Base-by-base conservation (phyloP, 2,797 vertebrate genomes). In the Ctenochaetus hawaiiensis region DNA sequence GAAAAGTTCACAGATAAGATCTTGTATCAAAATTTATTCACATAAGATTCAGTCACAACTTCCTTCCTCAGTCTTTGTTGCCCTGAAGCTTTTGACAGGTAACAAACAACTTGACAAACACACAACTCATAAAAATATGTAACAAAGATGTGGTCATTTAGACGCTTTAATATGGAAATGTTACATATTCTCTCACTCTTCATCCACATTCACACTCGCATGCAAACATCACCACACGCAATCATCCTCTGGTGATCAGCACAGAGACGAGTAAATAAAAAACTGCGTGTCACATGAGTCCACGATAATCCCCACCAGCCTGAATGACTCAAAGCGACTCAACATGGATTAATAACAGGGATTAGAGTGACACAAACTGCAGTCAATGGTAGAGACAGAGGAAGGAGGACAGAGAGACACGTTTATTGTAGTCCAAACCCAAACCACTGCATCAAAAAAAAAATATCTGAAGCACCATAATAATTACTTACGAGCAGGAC, bases 261-360 rank as follows among this genome's bases (percentile, higher is more conserved):
- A 8, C 1, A 47, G 43, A 53, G 23, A 48, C 9, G 52, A 64
- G 58, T 72, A 72, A 84, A 86, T 51, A 67, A 22, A 78, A 65
- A 17, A 69, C 23, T 37, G 5, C 11, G 70, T 67, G 65, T 79
- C 49, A 68, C n/a, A 56, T 0, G 5, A 78, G 39, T 74, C 67
- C 64, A 61, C 63, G 78, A 78, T 86, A 90, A 92, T 92, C 88
- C 81, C 72, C 30, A 80, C n/a, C 70, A 71, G 77, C 48, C 80
- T 53, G 57, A 77, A 83, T 83, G 77, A 87, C 53, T 85, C 63
- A 68, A 75, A 45, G 60, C 39, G 37, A 78, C 57, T 85, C 54
- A 74, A 60, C 53, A 2, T 56, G 67, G 83, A 91, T 90, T 90
- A 88, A 87, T 83, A 80, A 59, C 54, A 84, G 59, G 72, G 86